Percentiles rank a stretch among this genome's conserved stretches.
phyloP scores from a whole-genome alignment of 2,113 vertebrate genomes.

The Oriolus oriolus region DNA sequence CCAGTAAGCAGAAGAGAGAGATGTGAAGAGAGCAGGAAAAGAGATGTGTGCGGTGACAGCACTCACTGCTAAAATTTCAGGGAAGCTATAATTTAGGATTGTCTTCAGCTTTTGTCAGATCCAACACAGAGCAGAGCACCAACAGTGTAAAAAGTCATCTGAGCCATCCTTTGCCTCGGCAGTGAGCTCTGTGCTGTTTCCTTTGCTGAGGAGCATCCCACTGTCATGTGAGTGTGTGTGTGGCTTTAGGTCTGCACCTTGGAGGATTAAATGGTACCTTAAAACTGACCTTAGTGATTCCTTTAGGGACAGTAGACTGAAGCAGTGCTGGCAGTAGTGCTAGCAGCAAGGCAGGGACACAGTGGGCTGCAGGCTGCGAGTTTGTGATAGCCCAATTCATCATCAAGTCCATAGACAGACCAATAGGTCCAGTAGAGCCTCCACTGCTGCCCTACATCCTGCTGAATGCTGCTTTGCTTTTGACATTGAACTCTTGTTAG shows the following conservation, averaged over 20 bases:
- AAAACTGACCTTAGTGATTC: rapidly evolving
- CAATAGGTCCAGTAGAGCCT: not conserved
- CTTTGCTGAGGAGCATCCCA: not conserved
- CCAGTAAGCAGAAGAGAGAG: not conserved
- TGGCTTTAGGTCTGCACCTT: not conserved
- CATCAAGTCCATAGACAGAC: not conserved
- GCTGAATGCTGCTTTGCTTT: not conserved
- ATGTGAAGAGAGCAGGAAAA: not conserved
- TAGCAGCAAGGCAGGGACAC: not conserved
- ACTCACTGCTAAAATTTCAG: not conserved
- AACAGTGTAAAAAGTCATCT: not conserved
- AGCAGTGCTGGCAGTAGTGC: not conserved
- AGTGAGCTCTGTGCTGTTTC: not conserved
- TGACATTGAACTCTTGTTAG: not conserved
- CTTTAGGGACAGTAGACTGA: not conserved
- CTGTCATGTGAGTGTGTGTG: rapidly evolving
- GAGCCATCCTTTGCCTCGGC: not conserved
- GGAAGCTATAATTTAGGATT: not conserved
- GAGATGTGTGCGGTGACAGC: not conserved
- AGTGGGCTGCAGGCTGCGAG: not conserved
- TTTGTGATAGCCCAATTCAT: not conserved
- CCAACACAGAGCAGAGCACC: not conserved
- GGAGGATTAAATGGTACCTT: not conserved
- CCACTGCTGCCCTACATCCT: not conserved
- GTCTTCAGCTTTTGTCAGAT: not conserved